Conservation (phyloP, 2,888 invertebrate species). For the Brachyopa scutellaris region DNA sequence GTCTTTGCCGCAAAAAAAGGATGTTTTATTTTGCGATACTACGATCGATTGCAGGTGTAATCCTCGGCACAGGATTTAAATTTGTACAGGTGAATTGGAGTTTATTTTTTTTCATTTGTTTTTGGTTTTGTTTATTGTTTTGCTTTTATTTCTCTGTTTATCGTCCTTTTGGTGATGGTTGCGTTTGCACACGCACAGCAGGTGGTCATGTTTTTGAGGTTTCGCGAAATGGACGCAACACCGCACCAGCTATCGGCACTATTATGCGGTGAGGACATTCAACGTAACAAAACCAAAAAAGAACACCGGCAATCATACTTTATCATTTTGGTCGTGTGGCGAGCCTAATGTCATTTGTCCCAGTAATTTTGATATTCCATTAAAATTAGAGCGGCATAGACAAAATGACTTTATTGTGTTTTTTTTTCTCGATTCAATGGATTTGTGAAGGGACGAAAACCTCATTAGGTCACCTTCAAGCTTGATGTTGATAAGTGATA, state of each 20-base stretch:
- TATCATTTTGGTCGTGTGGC: slow-evolving; percentile 67
- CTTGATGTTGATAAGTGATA: no score
- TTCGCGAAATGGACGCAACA: slow-evolving; percentile 57
- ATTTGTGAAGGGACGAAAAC: no score
- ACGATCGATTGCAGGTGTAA: slow-evolving; percentile 71
- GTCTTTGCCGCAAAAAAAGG: slow-evolving; percentile 41
- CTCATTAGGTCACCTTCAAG: no score
- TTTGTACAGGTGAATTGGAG: slow-evolving; percentile 68
- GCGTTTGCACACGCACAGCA: slow-evolving; percentile 68
- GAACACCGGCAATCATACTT: slow-evolving; percentile 46
- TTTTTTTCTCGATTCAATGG: no score
- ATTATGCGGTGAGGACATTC: slow-evolving; percentile 49
- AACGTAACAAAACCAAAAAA: slow-evolving; percentile 40
- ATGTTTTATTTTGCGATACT: slow-evolving; percentile 66
- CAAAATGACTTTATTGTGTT: neutral
- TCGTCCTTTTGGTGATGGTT: slow-evolving; percentile 63
- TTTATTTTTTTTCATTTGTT: slow-evolving; percentile 9
- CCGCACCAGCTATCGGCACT: slow-evolving; percentile 39
- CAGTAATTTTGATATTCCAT: slow-evolving; percentile 39
- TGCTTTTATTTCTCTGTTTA: slow-evolving; percentile 39
- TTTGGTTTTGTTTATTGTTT: slow-evolving; percentile 5
- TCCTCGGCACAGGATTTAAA: slow-evolving; percentile 71
- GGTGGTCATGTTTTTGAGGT: slow-evolving; percentile 63
- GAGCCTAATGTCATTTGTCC: slow-evolving; percentile 48
- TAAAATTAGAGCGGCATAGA: slow-evolving; percentile 14